Evolutionary conservation across 2,113 vertebrate species (phyloP), one percentile per base, ranked within the genome.

Genomic region (Neodon shergylaensis): DNA sequence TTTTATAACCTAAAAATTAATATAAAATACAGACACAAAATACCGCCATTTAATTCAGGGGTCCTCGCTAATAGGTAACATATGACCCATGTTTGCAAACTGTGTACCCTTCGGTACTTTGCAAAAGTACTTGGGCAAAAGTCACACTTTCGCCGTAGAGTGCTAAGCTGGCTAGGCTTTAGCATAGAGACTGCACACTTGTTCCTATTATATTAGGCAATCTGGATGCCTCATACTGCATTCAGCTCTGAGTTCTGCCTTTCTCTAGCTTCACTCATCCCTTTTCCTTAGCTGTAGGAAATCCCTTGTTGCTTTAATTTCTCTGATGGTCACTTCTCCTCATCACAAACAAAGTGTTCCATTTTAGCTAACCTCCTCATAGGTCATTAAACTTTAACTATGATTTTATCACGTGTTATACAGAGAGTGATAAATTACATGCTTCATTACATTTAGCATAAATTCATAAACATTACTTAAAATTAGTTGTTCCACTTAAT

Each of bases 11-110:
- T 47, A 74, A 74, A 44, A 44, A 44, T 33, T 33, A 44, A 13
- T 44, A 36, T 17, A 7, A n/a, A 72, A 72, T 16, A 8, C 68
- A 72, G 17, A 72, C 68, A 72, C 7, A 72, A n/a, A 19, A 19
- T n/a, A 72, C 17, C 1, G 19, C 31, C 24, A 42, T 78, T 77
- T 10, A 54, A 1, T 36, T 24, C 13, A 68, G 9, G 47, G 9
- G 0, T 4, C 10, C 22, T 84, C 21, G 4, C 0, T 12, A 22
- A 12, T 1, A 13, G 14, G 21, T 4, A 12, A 39, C 14, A 49
- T 3, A 2, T 22, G 1, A 13, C 3, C 2, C 0, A 0, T 26
- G 17, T 24, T 9, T 1, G 26, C 36, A 39, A 44, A 49, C 7
- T 24, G 0, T 1, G 10, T 19, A 0, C 5, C 2, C 3, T 14